Percentiles rank a stretch among this genome's conserved stretches.
phyloP scores from a whole-genome alignment of 2,113 vertebrate species.

The Stercorarius parasiticus region DNA sequence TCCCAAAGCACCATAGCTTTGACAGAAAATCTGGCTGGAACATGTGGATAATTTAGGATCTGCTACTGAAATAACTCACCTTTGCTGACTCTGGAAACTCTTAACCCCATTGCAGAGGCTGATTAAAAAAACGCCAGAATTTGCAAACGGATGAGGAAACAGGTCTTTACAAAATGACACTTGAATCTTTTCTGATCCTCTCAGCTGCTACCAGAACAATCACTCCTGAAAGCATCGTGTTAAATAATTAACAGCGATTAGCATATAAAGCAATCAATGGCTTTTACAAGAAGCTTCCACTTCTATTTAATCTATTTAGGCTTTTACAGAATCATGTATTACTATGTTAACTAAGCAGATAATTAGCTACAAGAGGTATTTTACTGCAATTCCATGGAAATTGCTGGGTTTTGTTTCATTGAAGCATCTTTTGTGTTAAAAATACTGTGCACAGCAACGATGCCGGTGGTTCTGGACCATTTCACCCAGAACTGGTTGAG shows the following conservation, averaged over 20 bases:
- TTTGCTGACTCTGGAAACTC: not conserved
- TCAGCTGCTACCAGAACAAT: slow-evolving; percentile 1
- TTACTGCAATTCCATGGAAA: not conserved
- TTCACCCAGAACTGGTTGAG: not conserved
- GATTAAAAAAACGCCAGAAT: not conserved
- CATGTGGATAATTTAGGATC: accelerated
- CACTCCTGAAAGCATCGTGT: not conserved
- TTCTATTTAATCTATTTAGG: not conserved
- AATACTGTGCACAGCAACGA: not conserved
- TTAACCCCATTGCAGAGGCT: not conserved
- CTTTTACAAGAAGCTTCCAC: slow-evolving; percentile 16
- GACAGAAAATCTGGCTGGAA: not conserved
- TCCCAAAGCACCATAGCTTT: not conserved
- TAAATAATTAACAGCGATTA: slow-evolving; percentile 19
- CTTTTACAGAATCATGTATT: not conserved
- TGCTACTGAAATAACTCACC: not conserved
- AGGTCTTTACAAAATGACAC: not conserved
- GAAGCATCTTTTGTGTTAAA: not conserved
- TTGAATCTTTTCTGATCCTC: not conserved
- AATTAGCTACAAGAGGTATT: slow-evolving; percentile 27
- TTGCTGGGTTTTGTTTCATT: not conserved
- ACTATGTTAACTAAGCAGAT: slow-evolving; percentile 34
- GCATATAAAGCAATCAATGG: slow-evolving; percentile 12
- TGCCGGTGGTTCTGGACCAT: not conserved
- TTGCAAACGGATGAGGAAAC: not conserved